These are phyloP conservation scores for Proteles cristata DNA, from an alignment of 2,113 vertebrate species.

Conservation along the genomic window DNA sequence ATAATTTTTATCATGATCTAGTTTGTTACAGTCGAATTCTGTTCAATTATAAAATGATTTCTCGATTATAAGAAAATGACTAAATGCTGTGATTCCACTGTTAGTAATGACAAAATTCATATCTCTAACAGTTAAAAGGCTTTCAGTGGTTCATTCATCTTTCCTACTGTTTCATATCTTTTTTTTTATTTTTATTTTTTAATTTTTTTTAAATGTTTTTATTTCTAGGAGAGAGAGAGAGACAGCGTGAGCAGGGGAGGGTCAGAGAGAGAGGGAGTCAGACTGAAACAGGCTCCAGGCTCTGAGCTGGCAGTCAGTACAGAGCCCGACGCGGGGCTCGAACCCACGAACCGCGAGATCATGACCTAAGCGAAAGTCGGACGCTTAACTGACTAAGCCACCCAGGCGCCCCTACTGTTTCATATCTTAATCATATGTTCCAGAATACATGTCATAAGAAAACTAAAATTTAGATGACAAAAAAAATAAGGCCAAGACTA, in stretches of 20 bases:
- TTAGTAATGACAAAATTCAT: background rate
- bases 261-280: too few relatives aligned
- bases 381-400: too few relatives aligned
- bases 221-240: too few relatives aligned
- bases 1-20: slow-evolving; percentile 25
- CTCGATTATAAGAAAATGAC: background rate
- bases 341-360: too few relatives aligned
- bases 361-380: too few relatives aligned
- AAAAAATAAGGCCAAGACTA: slow-evolving; percentile 32
- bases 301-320: too few relatives aligned
- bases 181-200: too few relatives aligned
- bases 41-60: slow-evolving; percentile 28
- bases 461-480: background rate
- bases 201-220: too few relatives aligned
- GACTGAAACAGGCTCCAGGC: too few relatives aligned
- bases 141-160: background rate
- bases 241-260: too few relatives aligned
- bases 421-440: background rate
- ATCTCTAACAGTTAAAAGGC: background rate
- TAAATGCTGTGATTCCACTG: background rate
- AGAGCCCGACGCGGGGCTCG: too few relatives aligned
- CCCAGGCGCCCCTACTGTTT: background rate
- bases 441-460: background rate
- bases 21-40: slow-evolving; percentile 27
- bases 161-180: slow-evolving; percentile 7